phyloP scores from a whole-genome alignment of 2,113 vertebrate genomes.

The Tursiops truncatus region DNA sequence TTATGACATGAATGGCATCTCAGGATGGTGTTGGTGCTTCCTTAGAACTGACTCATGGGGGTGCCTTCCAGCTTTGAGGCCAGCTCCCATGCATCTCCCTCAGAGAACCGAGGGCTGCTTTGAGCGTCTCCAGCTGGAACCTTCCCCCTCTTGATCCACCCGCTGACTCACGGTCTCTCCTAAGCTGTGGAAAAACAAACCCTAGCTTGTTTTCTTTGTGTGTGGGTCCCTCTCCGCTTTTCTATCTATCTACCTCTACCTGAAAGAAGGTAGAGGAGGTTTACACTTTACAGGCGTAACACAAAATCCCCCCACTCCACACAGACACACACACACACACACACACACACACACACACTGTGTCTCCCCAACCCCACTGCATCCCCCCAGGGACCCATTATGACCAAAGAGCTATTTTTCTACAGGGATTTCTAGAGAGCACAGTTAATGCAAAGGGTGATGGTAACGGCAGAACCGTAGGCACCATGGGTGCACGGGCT shows the following conservation, averaged over 20 bases:
- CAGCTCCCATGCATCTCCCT: neutral
- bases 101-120: neutral
- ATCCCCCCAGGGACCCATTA: neutral
- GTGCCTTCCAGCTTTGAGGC: neutral
- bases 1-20: neutral
- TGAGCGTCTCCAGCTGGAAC: neutral
- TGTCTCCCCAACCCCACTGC: accelerated
- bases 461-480: accelerated
- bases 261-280: neutral
- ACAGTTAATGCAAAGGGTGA: neutral
- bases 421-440: neutral
- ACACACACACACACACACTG: too few species aligned
- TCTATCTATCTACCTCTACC: too few species aligned
- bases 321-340: neutral
- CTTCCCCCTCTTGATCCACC: accelerated
- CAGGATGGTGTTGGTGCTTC: neutral
- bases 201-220: neutral
- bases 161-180: neutral
- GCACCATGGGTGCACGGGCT: accelerated
- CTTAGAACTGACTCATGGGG: neutral
- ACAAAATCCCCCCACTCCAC: accelerated
- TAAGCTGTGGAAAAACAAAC: neutral
- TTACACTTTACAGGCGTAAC: accelerated
- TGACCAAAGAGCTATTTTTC: neutral
- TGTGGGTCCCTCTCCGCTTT: neutral